These are phyloP conservation scores for Steatocranus sp. DNA, from an alignment of 2,797 vertebrate genomes.

Conservation along the genomic window DNA sequence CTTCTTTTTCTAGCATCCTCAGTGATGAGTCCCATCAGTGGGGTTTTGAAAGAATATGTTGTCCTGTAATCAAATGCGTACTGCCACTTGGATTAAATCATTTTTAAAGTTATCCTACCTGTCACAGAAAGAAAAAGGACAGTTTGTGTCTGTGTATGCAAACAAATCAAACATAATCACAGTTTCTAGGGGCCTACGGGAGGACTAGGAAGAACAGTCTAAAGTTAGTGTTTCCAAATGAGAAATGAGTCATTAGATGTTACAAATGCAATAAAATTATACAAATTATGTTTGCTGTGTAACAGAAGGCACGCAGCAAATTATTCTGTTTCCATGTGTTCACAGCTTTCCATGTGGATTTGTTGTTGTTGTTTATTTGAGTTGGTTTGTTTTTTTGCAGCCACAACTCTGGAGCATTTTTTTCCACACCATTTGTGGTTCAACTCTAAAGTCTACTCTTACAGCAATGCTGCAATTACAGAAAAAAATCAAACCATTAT, in stretches of 20 bases:
- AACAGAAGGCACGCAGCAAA: neutral
- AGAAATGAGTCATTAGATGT: neutral
- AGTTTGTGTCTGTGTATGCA: neutral
- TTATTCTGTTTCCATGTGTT: neutral
- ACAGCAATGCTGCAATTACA: neutral
- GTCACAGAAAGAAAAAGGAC: neutral
- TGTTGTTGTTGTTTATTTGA: neutral
- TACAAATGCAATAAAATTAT: neutral
- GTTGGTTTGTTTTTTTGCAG: neutral
- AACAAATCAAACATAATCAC: neutral
- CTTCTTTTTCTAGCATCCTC: neutral
- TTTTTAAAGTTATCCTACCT: neutral
- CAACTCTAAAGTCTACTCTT: neutral
- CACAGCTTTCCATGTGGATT: neutral
- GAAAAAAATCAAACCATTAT: neutral
- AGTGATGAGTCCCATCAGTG: neutral
- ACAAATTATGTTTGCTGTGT: neutral
- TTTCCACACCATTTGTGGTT: neutral
- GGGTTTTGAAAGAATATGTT: neutral
- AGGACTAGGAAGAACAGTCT: accelerated
- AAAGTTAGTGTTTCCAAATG: neutral
- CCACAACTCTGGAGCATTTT: neutral
- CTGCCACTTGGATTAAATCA: neutral
- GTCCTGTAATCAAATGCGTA: neutral
- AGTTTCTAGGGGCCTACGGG: neutral